Base-by-base conservation (phyloP, 2,888 invertebrate species). In the Girardia tigrina region DNA sequence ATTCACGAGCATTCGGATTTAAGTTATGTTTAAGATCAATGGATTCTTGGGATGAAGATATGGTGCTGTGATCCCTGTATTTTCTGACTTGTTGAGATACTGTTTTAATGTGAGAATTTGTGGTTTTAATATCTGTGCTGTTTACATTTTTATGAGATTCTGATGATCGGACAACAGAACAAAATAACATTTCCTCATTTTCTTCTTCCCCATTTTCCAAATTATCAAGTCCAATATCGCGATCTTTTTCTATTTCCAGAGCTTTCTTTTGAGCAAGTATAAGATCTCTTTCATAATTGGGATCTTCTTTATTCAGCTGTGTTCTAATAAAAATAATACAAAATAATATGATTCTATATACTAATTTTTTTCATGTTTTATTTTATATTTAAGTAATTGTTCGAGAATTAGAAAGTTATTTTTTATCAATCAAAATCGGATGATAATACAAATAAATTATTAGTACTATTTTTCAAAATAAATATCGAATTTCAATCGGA, bases 131-230 rank as follows among this genome's bases (percentile, higher is more conserved):
- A 2, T 56, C 56, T 12, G 56, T 16, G 56, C 23, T 23, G 23
- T 4, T n/a, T 6, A 20, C 23, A 36, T 36, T 8, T 56, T 56
- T 56, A n/a, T 56, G 56, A n/a, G 56, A 56, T 56, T 56, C 56
- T 56, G 56, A 56, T 2, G 56, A 12, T 20, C 56, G 56, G 23
- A 56, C 56, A 20, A 56, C 23, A 20, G 56, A 56, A 56, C 56
- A 56, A 56, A 56, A 56, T 56, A 56, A 56, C n/a, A 56, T n/a
- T 23, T 56, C 56, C n/a, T 56, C 56, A 56, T 56, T 56, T 56
- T 56, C 56, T 16, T 56, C 56, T 20, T 56, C 56, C n/a, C 56
- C 56, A 56, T 56, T 56, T 56, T 56, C 56, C 23, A 56, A 56
- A 56, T 56, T n/a, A n/a, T 56, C 56, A 4, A 56, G 4, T 8